Evolutionary conservation across 1,140 invertebrate species (phyloP).

Genomic region (Rhynchophorus ferrugineus): DNA sequence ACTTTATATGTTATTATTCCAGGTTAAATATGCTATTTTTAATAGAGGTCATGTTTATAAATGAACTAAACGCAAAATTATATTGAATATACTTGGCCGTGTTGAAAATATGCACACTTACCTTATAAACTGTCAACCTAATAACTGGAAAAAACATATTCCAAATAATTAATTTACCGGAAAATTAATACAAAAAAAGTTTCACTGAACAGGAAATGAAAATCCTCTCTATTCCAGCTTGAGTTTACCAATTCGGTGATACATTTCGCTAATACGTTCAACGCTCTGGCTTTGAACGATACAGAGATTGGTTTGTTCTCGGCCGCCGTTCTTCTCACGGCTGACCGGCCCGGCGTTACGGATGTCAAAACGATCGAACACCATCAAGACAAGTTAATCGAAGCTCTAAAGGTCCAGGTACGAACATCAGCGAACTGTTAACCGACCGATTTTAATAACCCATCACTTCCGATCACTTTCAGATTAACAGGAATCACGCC

Average conservation of each 20-base stretch:
- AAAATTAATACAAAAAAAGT: too few relatives aligned
- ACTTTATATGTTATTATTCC: too few relatives aligned
- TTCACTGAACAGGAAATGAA: too few relatives aligned
- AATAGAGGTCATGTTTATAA: too few relatives aligned
- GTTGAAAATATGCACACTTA: too few relatives aligned
- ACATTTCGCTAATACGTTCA: constrained; percentile 74
- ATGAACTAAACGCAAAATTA: too few relatives aligned
- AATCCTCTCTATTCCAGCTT: constrained; percentile 42
- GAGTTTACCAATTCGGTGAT: constrained; percentile 68
- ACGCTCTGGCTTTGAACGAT: constrained; percentile 73
- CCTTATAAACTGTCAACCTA: too few relatives aligned
- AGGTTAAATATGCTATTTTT: too few relatives aligned
- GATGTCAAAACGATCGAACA: constrained; percentile 77
- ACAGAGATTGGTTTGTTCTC: constrained; percentile 87
- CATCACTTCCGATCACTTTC: constrained; percentile 12
- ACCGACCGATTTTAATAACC: background rate
- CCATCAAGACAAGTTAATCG: constrained; percentile 75
- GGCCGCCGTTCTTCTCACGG: constrained; percentile 74
- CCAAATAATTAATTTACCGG: too few relatives aligned
- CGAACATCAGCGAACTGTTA: too few relatives aligned
- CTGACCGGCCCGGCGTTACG: constrained; percentile 70
- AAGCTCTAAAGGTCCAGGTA: constrained; percentile 75
- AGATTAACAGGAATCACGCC: constrained; percentile 37
- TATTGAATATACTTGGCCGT: too few relatives aligned
- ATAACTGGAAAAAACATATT: too few relatives aligned